Percentiles rank a stretch among this genome's conserved stretches.
phyloP scores from a whole-genome alignment of 1,140 invertebrate species.

The Procambarus clarkii region DNA sequence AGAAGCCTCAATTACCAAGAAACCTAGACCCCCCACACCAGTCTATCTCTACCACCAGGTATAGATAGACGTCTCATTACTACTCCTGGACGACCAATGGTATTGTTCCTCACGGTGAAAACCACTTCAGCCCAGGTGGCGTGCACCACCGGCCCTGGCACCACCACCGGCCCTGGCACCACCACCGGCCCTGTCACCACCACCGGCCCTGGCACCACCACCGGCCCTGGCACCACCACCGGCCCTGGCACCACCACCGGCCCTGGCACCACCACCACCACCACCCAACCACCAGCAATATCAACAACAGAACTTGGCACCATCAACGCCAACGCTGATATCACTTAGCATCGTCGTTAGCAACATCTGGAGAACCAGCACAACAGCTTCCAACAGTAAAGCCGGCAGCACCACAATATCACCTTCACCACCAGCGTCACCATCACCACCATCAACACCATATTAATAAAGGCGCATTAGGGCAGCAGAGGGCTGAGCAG shows the following conservation, averaged over 20 bases:
- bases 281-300: background rate
- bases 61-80: too few relatives aligned
- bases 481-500: background rate
- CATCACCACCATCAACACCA: conserved; percentile 13
- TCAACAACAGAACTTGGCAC: background rate
- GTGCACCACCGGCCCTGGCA: background rate
- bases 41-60: too few relatives aligned
- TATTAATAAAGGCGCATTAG: conserved; percentile 34
- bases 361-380: background rate
- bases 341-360: background rate
- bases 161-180: background rate
- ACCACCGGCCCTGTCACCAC: background rate
- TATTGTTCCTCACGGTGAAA: too few relatives aligned
- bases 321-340: background rate
- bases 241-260: background rate
- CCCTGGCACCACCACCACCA: background rate
- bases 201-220: background rate
- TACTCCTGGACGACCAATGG: too few relatives aligned
- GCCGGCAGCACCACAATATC: background rate
- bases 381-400: background rate
- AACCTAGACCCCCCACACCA: too few relatives aligned
- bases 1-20: too few relatives aligned
- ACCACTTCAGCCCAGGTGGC: too few relatives aligned
- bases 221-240: background rate
- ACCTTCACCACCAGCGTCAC: background rate